Conservation (phyloP, 2,797 vertebrate genomes). For the Poecilia wingei region DNA sequence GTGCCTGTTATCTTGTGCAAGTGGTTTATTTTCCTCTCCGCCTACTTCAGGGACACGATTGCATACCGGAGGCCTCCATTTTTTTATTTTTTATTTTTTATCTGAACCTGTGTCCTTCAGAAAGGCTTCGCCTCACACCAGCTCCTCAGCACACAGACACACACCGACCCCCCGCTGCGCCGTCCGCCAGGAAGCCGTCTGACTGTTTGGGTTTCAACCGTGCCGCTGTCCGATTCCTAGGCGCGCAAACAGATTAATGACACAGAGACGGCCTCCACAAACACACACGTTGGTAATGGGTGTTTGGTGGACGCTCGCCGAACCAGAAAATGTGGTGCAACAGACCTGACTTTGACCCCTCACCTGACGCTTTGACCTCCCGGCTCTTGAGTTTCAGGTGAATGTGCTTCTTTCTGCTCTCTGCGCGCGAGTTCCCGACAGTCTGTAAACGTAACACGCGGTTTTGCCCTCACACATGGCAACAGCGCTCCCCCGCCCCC, state of each 20-base stretch:
- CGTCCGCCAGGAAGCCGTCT: background rate
- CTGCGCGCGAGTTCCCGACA: conserved; percentile 12
- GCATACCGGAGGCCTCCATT: conserved; percentile 17
- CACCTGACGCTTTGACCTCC: conserved; percentile 24
- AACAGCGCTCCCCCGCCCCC: conserved; percentile 1
- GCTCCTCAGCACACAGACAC: conserved; percentile 12
- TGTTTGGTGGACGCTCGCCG: conserved; percentile 30
- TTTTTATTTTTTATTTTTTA: background rate
- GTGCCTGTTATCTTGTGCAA: conserved; percentile 54
- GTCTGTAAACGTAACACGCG: conserved; percentile 40
- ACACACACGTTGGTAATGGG: conserved; percentile 23
- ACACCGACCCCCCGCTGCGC: background rate
- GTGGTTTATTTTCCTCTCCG: conserved; percentile 53
- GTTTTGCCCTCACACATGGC: conserved; percentile 56
- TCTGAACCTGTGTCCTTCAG: conserved; percentile 32
- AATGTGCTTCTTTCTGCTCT: background rate
- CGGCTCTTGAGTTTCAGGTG: conserved; percentile 31
- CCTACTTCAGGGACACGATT: conserved; percentile 52
- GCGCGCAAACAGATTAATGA: conserved; percentile 12
- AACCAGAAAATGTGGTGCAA: conserved; percentile 40
- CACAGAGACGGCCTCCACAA: conserved; percentile 1
- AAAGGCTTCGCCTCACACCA: conserved; percentile 40
- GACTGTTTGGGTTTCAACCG: background rate
- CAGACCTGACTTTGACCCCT: conserved; percentile 39
- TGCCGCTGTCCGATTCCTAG: background rate